phyloP scores from a whole-genome alignment of 2,888 invertebrate species.

The Conomelus anceps region DNA sequence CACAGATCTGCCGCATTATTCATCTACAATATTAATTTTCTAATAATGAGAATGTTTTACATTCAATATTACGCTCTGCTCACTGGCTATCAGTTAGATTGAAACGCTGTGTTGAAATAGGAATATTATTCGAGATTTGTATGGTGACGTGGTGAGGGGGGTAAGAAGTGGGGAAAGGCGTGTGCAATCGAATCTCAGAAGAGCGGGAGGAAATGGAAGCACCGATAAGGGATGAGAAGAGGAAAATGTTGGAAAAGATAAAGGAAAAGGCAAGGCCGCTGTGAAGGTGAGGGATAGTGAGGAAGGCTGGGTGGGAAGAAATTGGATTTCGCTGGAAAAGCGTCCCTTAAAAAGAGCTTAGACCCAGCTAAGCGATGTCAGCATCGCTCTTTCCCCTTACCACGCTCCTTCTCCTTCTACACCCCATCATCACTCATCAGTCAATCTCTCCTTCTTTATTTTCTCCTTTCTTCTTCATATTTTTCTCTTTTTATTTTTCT shows the following conservation, averaged over 20 bases:
- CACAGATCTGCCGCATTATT: neutral
- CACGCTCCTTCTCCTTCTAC: no score
- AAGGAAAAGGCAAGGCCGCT: neutral
- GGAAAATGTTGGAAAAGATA: no score
- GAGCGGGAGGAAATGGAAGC: neutral
- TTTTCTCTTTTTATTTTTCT: no score
- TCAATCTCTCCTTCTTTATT: neutral
- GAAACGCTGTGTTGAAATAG: neutral
- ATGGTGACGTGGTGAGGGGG: no score
- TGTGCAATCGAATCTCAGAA: neutral
- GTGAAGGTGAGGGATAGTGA: neutral
- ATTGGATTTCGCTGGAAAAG: neutral
- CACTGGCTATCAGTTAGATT: no score
- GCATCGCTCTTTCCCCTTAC: neutral
- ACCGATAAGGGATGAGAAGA: neutral
- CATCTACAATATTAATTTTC: neutral
- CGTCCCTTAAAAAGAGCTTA: neutral
- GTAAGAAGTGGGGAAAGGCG: no score
- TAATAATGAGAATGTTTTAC: neutral
- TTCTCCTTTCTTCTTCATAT: neutral
- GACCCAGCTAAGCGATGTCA: neutral
- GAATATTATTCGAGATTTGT: neutral
- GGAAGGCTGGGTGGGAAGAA: neutral
- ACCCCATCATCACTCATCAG: neutral
- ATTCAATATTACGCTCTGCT: neutral